Conservation (phyloP, 1,140 invertebrate species). For the Drosophila lowei region DNA sequence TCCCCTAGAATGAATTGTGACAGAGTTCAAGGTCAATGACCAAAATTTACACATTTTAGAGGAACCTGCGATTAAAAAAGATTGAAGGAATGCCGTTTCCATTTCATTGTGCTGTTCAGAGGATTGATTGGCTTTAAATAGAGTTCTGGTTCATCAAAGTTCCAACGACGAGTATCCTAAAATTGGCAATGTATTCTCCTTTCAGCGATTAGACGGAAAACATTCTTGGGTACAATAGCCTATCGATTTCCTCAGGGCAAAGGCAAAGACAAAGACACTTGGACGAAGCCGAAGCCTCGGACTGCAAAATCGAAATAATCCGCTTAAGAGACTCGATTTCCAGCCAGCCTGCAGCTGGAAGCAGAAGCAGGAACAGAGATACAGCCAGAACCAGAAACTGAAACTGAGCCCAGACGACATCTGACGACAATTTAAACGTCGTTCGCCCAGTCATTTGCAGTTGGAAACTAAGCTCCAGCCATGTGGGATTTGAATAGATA, state of each 20-base stretch:
- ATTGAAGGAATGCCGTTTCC: too few relatives aligned
- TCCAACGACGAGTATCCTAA: too few relatives aligned
- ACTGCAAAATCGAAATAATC: slow-evolving; percentile 75
- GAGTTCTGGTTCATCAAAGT: too few relatives aligned
- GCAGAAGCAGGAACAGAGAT: slow-evolving; percentile 3
- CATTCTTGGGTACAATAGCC: slow-evolving; percentile 61
- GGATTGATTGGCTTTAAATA: too few relatives aligned
- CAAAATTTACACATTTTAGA: too few relatives aligned
- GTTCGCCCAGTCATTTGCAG: slow-evolving; percentile 39
- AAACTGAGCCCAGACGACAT: slow-evolving; percentile 22
- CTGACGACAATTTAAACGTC: slow-evolving; percentile 23
- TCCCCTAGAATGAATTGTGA: too few relatives aligned
- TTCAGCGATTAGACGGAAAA: slow-evolving; percentile 50
- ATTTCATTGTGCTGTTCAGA: too few relatives aligned
- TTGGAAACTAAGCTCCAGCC: slow-evolving; percentile 50
- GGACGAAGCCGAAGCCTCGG: slow-evolving; percentile 25
- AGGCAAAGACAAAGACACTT: slow-evolving; percentile 27
- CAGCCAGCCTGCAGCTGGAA: slow-evolving; percentile 20
- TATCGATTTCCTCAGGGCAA: slow-evolving; percentile 60
- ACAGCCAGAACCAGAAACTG: slow-evolving; percentile 13
- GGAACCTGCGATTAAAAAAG: too few relatives aligned
- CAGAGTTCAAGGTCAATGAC: too few relatives aligned
- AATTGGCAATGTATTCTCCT: slow-evolving; percentile 22
- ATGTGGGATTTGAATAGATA: slow-evolving; percentile 43
- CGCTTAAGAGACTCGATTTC: slow-evolving; percentile 73